These are phyloP conservation scores for Pristionchus entomophagus DNA, from an alignment of 2,888 invertebrate species.

Conservation along the genomic window DNA sequence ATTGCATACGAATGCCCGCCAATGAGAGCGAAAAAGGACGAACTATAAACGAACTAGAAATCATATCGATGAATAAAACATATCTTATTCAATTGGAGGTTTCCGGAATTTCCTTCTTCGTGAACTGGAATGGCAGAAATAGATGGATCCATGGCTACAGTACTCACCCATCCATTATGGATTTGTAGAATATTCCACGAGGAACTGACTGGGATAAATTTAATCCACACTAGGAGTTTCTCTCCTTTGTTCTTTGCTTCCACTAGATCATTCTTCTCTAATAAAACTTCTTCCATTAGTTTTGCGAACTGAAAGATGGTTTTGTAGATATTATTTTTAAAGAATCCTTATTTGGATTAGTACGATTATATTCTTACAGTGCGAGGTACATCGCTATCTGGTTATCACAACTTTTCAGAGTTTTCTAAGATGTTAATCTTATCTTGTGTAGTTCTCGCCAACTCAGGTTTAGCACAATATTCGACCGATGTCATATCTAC, in stretches of 20 bases:
- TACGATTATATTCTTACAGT: too few relatives aligned
- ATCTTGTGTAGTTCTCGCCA: too few relatives aligned
- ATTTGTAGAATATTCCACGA: not conserved
- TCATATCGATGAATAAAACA: not conserved
- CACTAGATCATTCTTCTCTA: not conserved
- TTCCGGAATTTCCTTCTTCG: not conserved
- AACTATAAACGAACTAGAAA: slow-evolving; percentile 1
- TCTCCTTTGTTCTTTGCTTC: not conserved
- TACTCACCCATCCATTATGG: not conserved
- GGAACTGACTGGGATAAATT: not conserved
- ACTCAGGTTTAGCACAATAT: too few relatives aligned
- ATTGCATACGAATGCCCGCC: slow-evolving; percentile 4
- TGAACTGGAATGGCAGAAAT: not conserved
- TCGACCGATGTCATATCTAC: too few relatives aligned
- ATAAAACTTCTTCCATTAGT: not conserved
- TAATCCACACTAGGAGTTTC: not conserved
- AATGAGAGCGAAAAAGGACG: slow-evolving; percentile 28
- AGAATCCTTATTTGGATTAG: too few relatives aligned
- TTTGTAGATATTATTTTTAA: too few relatives aligned
- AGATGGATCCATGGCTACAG: not conserved
- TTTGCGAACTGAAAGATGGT: not conserved
- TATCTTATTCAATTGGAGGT: not conserved
- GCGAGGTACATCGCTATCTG: too few relatives aligned
- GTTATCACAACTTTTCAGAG: too few relatives aligned
- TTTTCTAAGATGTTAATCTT: too few relatives aligned